Base-by-base conservation (phyloP, 2,113 vertebrate genomes). In the Ahaetulla prasina region DNA sequence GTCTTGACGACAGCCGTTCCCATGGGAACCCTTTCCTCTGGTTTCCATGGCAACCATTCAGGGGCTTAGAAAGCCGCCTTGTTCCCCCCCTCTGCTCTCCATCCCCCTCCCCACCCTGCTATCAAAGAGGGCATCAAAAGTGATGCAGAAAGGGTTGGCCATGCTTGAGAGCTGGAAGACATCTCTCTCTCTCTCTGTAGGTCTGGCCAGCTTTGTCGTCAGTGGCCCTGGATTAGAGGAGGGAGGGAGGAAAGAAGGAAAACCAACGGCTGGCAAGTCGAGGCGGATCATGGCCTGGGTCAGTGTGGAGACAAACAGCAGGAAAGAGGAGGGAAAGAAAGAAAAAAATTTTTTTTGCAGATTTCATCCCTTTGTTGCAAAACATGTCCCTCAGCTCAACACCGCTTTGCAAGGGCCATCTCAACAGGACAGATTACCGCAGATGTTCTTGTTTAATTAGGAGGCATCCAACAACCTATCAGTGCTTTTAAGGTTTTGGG, bases 21-120 rank as follows among this genome's bases (percentile, higher is more conserved):
- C 93, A 93, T 93, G 93, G 87, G 90, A 53, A 88, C 87, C 90
- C 52, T 85, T 85, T 53, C 86, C 93, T 91, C 49, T 7, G 90
- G 93, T 93, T 91, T 89, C 93, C 87, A 91, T 10, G 54, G 93
- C 68, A 91, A 89, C 93, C 74, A 89, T 89, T 91, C 93, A 63
- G 74, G 88, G 90, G 68, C 53, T 89, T 63, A 60, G 93, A 93
- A 93, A 91, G 93, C 80, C 43, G 60, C 25, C 87, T 93, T 60
- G 88, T 50, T 88, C 35, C 68, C 68, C 16, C n/a, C 39, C 23
- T 12, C 7, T 8, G 3, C 10, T 55, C 30, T 43, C 68, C 39
- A 35, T 55, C 89, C 80, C 74, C 39, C 49, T 57, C 89, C 85
- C 50, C 25, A 8, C 45, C 27, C 35, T 14, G 63, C 35, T 39